Evolutionary conservation across 2,113 vertebrate species (phyloP).

Genomic region (Noctilio leporinus): DNA sequence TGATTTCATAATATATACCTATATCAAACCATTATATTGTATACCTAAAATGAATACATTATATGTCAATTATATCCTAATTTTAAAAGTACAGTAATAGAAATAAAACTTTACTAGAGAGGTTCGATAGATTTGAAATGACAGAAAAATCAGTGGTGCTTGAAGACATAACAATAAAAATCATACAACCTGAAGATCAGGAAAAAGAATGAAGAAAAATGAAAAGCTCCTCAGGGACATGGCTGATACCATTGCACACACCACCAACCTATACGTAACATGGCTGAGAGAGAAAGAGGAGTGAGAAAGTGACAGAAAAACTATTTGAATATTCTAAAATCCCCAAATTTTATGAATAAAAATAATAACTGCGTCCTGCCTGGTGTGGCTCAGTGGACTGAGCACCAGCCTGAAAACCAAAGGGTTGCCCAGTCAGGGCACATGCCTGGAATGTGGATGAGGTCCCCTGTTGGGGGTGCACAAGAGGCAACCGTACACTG

Average conservation of each 20-base stretch:
- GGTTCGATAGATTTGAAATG: background rate
- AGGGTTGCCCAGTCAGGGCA: too few species aligned
- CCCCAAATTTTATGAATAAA: background rate
- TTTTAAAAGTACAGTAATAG: background rate
- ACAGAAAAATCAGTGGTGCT: background rate
- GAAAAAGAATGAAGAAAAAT: background rate
- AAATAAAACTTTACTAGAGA: background rate
- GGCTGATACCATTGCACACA: background rate
- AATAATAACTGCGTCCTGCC: too few species aligned
- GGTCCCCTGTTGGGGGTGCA: too few species aligned
- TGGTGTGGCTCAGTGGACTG: too few species aligned
- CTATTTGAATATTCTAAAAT: background rate
- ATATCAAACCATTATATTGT: background rate
- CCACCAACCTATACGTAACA: background rate
- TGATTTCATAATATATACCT: background rate
- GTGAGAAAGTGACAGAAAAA: background rate
- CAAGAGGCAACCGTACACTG: too few species aligned
- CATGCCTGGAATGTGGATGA: too few species aligned
- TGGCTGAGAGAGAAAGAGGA: background rate
- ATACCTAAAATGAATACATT: background rate
- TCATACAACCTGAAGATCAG: background rate
- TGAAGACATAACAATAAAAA: background rate
- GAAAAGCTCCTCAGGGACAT: background rate
- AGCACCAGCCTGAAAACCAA: too few species aligned
- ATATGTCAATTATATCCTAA: background rate